Base-by-base conservation (phyloP, 2,113 vertebrate species). In the Apistogramma diplotaenia region DNA sequence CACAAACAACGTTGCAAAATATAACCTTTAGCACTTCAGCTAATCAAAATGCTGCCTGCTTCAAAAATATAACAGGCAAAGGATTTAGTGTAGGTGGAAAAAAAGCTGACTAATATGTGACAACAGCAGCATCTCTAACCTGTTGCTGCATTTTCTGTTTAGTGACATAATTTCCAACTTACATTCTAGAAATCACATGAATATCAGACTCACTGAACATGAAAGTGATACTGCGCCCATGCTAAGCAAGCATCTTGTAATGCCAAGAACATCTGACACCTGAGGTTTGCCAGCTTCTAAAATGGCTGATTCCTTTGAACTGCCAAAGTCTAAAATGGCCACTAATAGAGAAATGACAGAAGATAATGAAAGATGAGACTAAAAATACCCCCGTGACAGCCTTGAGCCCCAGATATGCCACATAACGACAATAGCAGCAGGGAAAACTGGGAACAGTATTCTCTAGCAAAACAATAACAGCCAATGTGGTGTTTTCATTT, bases 371-470 rank as follows among this genome's bases (percentile, higher is more conserved):
- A 70, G 43, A 87, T 55, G 72, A 70, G 74, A 76, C 80, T 91
- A 87, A 93, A 93, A 88, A 87, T 83, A 89, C 58, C 9, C 3
- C 83, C 0, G 71, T 85, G 81, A 83, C 86, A 76, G 89, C 76
- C 84, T 84, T 87, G 81, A 93, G 91, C 89, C 89, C 87, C 59
- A 91, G 89, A 92, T 90, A 85, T 92, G 91, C 91, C 75, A 89
- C 81, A 82, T 51, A 83, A 85, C 37, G 79, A 83, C 81, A 77
- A 74, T 76, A 84, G 53, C 60, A 83, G 75, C n/a, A 54, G 54
- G 65, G 79, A 37, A 55, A 31, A 75, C 72, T 51, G 53, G 79
- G 62, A 74, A 70, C 8, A 21, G 13, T 82, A 8, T 78, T 86
- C 53, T 74, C 35, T 53, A 76, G 83, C 78, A 58, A 74, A 84